Base-by-base conservation (phyloP, 2,888 invertebrate species). In the Eupithecia insigniata region DNA sequence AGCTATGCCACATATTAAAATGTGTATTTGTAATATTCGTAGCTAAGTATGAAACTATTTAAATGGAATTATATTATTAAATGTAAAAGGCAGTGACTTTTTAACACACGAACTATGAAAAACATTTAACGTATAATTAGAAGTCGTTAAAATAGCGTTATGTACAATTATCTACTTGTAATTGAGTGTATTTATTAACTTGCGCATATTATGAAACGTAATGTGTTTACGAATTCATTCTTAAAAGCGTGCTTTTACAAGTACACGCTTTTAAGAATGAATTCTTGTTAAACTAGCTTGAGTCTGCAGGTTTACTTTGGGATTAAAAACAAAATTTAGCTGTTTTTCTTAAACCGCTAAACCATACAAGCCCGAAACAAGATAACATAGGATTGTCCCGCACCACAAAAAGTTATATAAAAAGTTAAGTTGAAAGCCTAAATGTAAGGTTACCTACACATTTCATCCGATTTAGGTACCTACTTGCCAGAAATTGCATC, bases 151-250 rank as follows among this genome's bases (percentile, higher is more conserved):
- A 72, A 61, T 72, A 72, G 66, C 66, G 71, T 76, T 67, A 69
- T 58, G 68, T 70, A 69, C 70, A 75, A 76, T 75, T 71, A 73
- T 69, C 61, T 75, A 72, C 70, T 69, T 71, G 73, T 74, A 76
- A 78, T 76, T 73, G 74, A 74, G 67, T 74, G 12, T 70, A 77
- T 78, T 76, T 78, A 78, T 73, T 72, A 67, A 67, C 70, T 58
- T 68, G 67, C 74, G 70, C 71, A 71, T 71, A 70, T 69, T 73
- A 65, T 71, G 68, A 68, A 74, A 69, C 68, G 7, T 68, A 67
- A 68, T 73, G 69, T 73, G 73, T 67, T 67, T 65, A 67, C 67
- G 70, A 73, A 73, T 65, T 67, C 18, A 67, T 62, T 58, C 51
- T 65, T 58, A 62, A 22, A 62, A 62, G 22, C n/a, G 1, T 62